Evolutionary conservation across 1,140 invertebrate genomes (phyloP), one percentile per base, ranked within the genome.

Genomic region (Goniozus legneri): DNA sequence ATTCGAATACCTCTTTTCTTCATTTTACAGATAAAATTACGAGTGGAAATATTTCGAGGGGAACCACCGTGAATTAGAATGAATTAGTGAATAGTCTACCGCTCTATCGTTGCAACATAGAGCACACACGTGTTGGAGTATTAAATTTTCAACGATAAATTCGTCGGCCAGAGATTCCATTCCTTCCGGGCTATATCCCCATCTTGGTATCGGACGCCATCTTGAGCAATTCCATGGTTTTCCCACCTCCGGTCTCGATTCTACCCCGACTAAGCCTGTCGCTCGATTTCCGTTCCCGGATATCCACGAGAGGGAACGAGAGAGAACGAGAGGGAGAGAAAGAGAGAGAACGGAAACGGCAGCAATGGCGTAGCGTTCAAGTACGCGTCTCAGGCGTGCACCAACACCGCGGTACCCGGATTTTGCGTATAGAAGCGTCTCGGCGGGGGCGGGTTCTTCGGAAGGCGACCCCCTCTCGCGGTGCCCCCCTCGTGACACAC

Each of bases 381-480:
- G n/a, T n/a, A n/a, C n/a, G n/a, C n/a, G n/a, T n/a, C n/a, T n/a
- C n/a, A n/a, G n/a, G n/a, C n/a, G n/a, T n/a, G n/a, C n/a, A n/a
- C n/a, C n/a, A n/a, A n/a, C n/a, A n/a, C n/a, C n/a, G n/a, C n/a
- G n/a, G n/a, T n/a, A n/a, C n/a, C n/a, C n/a, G n/a, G n/a, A n/a
- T n/a, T n/a, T n/a, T n/a, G n/a, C n/a, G 22, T 8, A 27, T 35
- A 40, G 51, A 44, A 47, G 56, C 56, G 56, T 55, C 58, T 59
- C 55, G 16, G 4, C 0, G 16, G 18, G 24, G 24, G 24, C 24
- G 24, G 24, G 4, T 27, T 10, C 10, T 10, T 10, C 20, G 56
- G 41, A 30, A 50, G 52, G 58, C 51, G 51, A 35, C 51, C 43
- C 45, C 37, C 34, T n/a, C n/a, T n/a, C n/a, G n/a, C n/a, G n/a